These are phyloP conservation scores for Philypnodon macrostomus DNA, from an alignment of 2,797 vertebrate species.

Conservation along the genomic window DNA sequence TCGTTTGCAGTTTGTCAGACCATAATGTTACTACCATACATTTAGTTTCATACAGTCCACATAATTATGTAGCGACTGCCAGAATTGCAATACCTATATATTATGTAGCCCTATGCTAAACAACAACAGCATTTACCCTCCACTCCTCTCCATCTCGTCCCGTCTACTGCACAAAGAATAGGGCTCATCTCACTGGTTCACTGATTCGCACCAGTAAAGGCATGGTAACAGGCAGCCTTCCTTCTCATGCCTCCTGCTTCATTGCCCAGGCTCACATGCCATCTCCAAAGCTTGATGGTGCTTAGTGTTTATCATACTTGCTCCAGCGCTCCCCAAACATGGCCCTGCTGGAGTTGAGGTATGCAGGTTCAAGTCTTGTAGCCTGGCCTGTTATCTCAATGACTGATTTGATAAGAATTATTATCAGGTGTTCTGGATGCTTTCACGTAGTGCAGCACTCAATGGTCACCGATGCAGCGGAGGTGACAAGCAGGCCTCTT, in stretches of 20 bases:
- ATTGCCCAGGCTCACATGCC: conserved; percentile 41
- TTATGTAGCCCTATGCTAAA: no score
- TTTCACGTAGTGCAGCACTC: conserved; percentile 48
- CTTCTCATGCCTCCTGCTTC: conserved; percentile 43
- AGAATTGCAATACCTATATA: no score
- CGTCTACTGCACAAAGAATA: no score
- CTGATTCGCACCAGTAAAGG: conserved; percentile 67
- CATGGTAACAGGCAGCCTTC: conserved; percentile 30
- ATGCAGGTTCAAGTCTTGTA: conserved; percentile 51
- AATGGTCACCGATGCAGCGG: conserved; percentile 11
- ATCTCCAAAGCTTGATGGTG: conserved; percentile 24
- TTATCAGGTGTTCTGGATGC: conserved; percentile 72
- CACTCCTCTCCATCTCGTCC: neutral
- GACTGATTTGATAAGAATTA: conserved; percentile 54
- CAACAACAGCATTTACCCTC: conserved; percentile 9
- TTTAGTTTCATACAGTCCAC: no score
- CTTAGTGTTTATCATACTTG: conserved; percentile 57
- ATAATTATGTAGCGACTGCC: no score
- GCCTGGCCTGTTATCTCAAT: conserved; percentile 61
- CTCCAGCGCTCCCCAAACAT: conserved; percentile 65
- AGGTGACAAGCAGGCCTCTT: conserved; percentile 27
- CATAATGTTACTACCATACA: no score
- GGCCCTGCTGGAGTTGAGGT: conserved; percentile 48
- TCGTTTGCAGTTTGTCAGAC: no score
- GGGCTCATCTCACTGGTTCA: conserved; percentile 60